Base-by-base conservation (phyloP, 2,888 invertebrate species). In the Campaea margaritaria region DNA sequence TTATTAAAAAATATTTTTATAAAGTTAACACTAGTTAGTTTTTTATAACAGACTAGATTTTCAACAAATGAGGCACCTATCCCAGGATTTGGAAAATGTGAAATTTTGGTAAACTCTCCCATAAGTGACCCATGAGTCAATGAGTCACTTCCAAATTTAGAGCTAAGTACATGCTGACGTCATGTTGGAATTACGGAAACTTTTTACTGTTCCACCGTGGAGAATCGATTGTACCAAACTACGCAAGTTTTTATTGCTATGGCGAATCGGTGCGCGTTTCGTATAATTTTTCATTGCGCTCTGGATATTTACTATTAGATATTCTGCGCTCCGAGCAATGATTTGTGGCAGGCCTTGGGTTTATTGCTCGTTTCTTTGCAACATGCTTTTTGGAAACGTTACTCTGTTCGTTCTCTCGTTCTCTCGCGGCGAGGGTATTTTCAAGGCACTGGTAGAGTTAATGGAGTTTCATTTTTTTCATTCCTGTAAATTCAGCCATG, bases 221-320 rank as follows among this genome's bases (percentile, higher is more conserved):
- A 69, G 73, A 86, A 86, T 87, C 80, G 80, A 81, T 83, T 81
- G 76, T 73, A 67, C 72, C 61, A 78, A 83, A 83, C 81, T 80
- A 79, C 72, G 73, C 74, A 73, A 67, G 72, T 76, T 76, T 82
- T 79, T 80, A 83, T 80, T 69, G 67, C 77, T 76, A 75, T 75
- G 72, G 61, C 84, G 65, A 83, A 86, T 84, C 69, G 65, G 64
- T 63, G 60, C 67, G 67, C 70, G 70, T 66, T 73, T 68, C 69
- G 67, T 71, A 55, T 64, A 61, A 64, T 69, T 66, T 67, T 68
- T 64, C 62, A 65, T 64, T 63, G 60, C 59, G 61, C 60, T 60
- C 54, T 41, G 31, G 47, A 41, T 10, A 36, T 34, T 3, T 34
- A 11, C 5, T 21, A 5, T 21, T 21, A 21, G 21, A 2, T 21